Evolutionary conservation across 92 coral and sea anemone genomes (phyloP).

Genomic region (Epizoanthus scotinus): DNA sequence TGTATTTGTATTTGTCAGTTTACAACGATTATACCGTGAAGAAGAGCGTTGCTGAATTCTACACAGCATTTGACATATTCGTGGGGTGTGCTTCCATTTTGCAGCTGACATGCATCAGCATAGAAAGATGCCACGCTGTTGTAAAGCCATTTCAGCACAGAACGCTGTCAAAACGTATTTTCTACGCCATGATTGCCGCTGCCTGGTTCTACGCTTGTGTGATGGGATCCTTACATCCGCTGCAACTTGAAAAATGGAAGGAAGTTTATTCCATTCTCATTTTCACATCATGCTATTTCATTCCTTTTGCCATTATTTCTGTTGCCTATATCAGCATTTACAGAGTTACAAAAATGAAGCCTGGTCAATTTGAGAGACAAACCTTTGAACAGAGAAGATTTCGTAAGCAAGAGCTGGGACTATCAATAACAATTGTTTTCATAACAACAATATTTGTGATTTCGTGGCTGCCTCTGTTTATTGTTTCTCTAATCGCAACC

Average conservation of each 20-base stretch:
- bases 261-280: slow-evolving; percentile 70
- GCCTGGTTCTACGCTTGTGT: slow-evolving; percentile 78
- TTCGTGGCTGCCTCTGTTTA: slow-evolving; percentile 83
- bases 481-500: slow-evolving; percentile 64
- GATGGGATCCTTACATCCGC: slow-evolving; percentile 71
- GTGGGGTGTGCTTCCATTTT: slow-evolving; percentile 85
- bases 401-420: slow-evolving; percentile 62
- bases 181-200: slow-evolving; percentile 63
- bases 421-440: slow-evolving; percentile 72
- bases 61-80: slow-evolving; percentile 79
- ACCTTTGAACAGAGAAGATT: slow-evolving; percentile 44
- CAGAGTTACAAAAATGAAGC: slow-evolving; percentile 33
- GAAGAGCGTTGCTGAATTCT: slow-evolving; percentile 54
- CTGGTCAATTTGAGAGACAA: slow-evolving; percentile 18
- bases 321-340: slow-evolving; percentile 67
- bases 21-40: slow-evolving; percentile 44
- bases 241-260: slow-evolving; percentile 68
- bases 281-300: slow-evolving; percentile 64
- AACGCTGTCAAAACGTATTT: slow-evolving; percentile 57
- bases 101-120: slow-evolving; percentile 79
- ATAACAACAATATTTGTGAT: slow-evolving; percentile 75
- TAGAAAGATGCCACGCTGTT: slow-evolving; percentile 87
- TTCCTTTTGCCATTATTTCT: slow-evolving; percentile 67
- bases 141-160: slow-evolving; percentile 84
- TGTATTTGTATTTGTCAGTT: slow-evolving; percentile 50